phyloP scores from a whole-genome alignment of 2,113 vertebrate species.

The Propithecus coquereli region DNA sequence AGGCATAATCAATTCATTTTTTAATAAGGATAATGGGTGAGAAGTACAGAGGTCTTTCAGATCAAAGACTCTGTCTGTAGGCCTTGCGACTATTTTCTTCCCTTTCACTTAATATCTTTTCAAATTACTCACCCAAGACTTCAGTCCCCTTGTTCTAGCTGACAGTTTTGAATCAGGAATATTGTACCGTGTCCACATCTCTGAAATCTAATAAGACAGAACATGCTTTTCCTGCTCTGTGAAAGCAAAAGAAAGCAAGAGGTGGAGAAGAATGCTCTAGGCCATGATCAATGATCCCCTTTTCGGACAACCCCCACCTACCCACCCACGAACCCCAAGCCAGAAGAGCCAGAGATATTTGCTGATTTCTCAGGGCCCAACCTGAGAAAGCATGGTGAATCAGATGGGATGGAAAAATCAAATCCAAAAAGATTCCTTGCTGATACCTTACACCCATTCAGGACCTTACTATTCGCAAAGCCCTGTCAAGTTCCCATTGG shows the following conservation, averaged over 20 bases:
- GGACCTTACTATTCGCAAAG: background rate
- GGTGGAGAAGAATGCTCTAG: background rate
- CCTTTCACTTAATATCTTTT: constrained; percentile 35
- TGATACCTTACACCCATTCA: background rate
- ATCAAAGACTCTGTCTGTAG: background rate
- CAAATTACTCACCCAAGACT: constrained; percentile 44
- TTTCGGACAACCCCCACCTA: background rate
- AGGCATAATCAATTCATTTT: background rate
- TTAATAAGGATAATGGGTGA: constrained; percentile 29
- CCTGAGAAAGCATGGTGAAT: background rate
- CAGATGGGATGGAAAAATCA: background rate
- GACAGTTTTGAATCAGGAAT: constrained; percentile 57
- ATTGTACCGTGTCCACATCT: background rate
- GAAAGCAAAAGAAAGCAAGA: background rate
- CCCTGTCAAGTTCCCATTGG: background rate
- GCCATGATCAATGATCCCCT: background rate
- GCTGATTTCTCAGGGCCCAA: background rate
- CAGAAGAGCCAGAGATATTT: background rate
- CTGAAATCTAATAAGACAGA: constrained; percentile 62
- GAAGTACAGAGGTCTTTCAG: background rate
- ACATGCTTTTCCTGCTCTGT: constrained; percentile 8
- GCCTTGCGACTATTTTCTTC: constrained; percentile 7
- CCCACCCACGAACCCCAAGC: too few relatives aligned
- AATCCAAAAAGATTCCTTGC: background rate
- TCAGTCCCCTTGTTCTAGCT: constrained; percentile 19